Evolutionary conservation across 2,888 invertebrate species (phyloP), one percentile per base, ranked within the genome.

Genomic region (Brassicogethes aeneus): DNA sequence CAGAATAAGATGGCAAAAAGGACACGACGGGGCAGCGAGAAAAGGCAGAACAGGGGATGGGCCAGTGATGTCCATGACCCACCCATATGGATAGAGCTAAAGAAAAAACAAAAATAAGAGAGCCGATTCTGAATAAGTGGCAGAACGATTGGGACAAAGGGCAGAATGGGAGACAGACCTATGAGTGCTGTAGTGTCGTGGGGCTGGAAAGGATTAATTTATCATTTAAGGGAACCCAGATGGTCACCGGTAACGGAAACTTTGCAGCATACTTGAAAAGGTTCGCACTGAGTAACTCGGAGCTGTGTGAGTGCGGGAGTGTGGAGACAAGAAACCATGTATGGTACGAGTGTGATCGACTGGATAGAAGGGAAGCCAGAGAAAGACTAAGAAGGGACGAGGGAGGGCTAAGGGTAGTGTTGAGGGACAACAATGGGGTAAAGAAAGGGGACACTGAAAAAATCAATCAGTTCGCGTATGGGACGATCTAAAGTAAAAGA

Each of bases 211-310:
- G 10, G 7, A 23, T 7, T 7, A 23, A 23, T 7, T 10, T 23
- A 23, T 7, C 23, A 23, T 23, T 23, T 10, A 23, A 23, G 23
- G 23, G 23, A 7, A 33, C 39, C 12, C 39, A 33, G 33, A n/a
- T 33, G 7, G 16, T 17, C 10, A 39, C 39, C 3, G 39, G 33
- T 3, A 31, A 39, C 15, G 39, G 39, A 7, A 33, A 32, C 15
- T 32, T 32, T n/a, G 12, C 12, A 17, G 32, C 39, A 15, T 39
- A 39, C 31, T 10, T 39, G 32, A 39, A 15, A 10, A 31, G 39
- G 17, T 33, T 37, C n/a, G n/a, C 5, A 5, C 10, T 7, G 10
- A 23, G 10, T 10, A 23, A 5, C 5, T 10, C 23, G 23, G 23
- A 10, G 5, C 5, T 23, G 10, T 23, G 23, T 23, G 23, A 23